phyloP scores from a whole-genome alignment of 2,113 vertebrate genomes.

The Alces alces region DNA sequence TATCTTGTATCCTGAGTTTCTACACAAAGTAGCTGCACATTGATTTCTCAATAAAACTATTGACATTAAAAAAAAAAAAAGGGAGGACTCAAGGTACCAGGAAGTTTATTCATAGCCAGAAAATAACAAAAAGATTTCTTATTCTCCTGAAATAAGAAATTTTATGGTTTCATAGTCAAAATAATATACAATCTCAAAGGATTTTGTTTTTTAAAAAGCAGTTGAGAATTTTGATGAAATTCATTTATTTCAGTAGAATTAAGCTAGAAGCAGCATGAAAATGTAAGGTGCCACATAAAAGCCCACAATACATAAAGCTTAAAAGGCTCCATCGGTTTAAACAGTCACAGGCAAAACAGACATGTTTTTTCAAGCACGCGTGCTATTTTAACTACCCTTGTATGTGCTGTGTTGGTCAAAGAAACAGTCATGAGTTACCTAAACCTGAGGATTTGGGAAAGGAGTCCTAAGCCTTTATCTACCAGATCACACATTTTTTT shows the following conservation, averaged over 20 bases:
- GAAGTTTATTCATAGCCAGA: constrained; percentile 25
- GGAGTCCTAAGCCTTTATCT: not conserved
- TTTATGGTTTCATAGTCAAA: constrained; percentile 29
- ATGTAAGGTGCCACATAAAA: constrained; percentile 65
- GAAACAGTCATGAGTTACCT: not conserved
- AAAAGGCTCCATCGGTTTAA: constrained; percentile 9
- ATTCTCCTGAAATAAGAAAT: constrained; percentile 47
- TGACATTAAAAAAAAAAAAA: not conserved
- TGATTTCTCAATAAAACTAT: too few species aligned
- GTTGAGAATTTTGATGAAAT: constrained; percentile 57
- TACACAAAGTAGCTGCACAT: too few species aligned
- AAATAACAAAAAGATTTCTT: constrained; percentile 32
- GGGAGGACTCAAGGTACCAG: not conserved
- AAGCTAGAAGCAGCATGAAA: constrained; percentile 67
- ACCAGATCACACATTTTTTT: not conserved
- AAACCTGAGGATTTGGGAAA: not conserved
- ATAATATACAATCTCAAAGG: not conserved
- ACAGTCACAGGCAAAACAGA: constrained; percentile 26
- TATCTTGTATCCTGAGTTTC: too few species aligned
- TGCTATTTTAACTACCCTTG: constrained; percentile 41
- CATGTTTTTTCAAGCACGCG: constrained; percentile 44
- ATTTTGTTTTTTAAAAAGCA: not conserved
- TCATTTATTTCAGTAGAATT: constrained; percentile 69
- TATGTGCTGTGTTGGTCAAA: not conserved
- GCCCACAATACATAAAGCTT: constrained; percentile 21